phyloP scores from a whole-genome alignment of 2,113 vertebrate species.

The Thryonomys swinderianus region DNA sequence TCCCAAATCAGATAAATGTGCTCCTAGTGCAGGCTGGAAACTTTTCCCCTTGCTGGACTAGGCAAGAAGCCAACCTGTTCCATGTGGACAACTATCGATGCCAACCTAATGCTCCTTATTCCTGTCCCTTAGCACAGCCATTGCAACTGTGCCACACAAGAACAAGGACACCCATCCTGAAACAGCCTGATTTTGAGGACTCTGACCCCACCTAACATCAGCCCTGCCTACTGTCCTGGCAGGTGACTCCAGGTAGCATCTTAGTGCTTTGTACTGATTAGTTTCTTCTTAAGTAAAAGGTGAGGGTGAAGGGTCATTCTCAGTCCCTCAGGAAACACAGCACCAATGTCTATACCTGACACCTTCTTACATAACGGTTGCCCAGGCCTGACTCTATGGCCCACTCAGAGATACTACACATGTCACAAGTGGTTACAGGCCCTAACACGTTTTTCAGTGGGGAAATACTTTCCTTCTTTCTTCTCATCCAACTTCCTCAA shows the following conservation, averaged over 20 bases:
- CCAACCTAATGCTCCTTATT: not conserved
- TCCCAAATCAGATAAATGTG: not conserved
- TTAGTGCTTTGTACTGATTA: not conserved
- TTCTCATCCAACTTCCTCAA: not conserved
- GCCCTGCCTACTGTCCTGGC: not conserved
- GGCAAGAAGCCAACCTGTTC: not conserved
- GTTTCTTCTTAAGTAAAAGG: not conserved
- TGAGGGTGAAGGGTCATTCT: not conserved
- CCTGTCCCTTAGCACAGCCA: not conserved
- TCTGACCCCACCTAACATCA: not conserved
- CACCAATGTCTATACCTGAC: not conserved
- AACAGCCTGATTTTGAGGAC: not conserved
- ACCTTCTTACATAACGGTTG: not conserved
- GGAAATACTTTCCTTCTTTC: not conserved
- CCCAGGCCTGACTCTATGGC: not conserved
- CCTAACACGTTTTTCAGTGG: not conserved
- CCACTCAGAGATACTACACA: not conserved
- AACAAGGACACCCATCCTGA: not conserved
- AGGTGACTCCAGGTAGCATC: not conserved
- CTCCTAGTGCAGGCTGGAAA: not conserved
- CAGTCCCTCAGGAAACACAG: rapidly evolving
- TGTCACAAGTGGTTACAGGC: not conserved
- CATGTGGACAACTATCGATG: not conserved
- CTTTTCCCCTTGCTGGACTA: not conserved
- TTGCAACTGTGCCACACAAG: not conserved